Base-by-base conservation (phyloP, 2,888 invertebrate species). In the Chloromyia formosa region DNA sequence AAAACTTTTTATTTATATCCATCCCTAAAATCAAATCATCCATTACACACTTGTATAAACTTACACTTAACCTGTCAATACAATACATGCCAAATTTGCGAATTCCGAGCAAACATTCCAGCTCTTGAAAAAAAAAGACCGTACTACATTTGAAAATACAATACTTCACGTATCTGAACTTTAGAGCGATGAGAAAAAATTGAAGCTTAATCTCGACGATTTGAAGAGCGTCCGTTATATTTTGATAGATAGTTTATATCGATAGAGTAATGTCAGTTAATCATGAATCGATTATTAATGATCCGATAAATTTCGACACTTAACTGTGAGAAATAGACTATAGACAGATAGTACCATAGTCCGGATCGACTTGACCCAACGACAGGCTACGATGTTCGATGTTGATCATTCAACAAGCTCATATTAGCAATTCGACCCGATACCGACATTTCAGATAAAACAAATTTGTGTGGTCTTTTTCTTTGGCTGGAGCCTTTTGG, bases 251-350 rank as follows among this genome's bases (percentile, higher is more conserved):
- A 45, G 66, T 22, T 22, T 45, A 22, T 49, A 66, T 20, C 66
- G 22, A 66, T 18, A 66, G 45, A 66, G 22, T 22, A 45, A 66
- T 66, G 66, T 49, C 66, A 66, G 66, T 66, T 66, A 66, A 66
- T 66, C 66, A 66, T 66, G 66, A 66, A 66, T 66, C 66, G 49
- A 66, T 45, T 66, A 66, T 66, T 66, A 66, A 66, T 66, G 66
- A 66, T 49, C 45, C 20, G 66, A 49, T 66, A 66, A 22, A 22
- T 66, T 66, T 66, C 66, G 66, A 66, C 66, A 66, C 66, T 66
- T 45, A 45, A 66, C 66, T 66, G 66, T 66, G 66, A 66, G 66
- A 66, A 66, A 45, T 49, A 66, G 66, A 66, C 49, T 20, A 49
- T 62, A 22, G 62, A 42, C 27, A 35, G 27, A 2, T 35, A 27